Evolutionary conservation across 2,888 invertebrate species (phyloP).

Genomic region (Apotomis turbidana): DNA sequence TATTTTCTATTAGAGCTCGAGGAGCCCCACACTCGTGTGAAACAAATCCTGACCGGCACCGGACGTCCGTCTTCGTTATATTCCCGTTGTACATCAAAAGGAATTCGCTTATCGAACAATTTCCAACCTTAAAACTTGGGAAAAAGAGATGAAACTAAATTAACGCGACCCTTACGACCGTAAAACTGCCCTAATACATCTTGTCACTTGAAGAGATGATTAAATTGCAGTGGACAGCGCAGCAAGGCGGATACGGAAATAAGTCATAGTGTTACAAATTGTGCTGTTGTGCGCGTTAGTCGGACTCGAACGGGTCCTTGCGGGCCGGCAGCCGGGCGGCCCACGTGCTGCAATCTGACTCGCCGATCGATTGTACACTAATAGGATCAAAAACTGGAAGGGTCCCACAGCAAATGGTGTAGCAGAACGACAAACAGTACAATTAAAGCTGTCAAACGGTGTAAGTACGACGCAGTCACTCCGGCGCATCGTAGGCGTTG

Average conservation of each 20-base stretch:
- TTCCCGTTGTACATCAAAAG: conserved; percentile 82
- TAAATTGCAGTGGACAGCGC: conserved; percentile 70
- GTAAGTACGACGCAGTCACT: conserved; percentile 67
- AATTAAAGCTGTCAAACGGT: conserved; percentile 68
- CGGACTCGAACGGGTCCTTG: conserved; percentile 1
- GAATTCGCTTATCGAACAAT: conserved; percentile 60
- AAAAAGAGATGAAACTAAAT: conserved; percentile 52
- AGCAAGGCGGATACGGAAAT: conserved; percentile 70
- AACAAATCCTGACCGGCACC: conserved; percentile 84
- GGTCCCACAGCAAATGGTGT: conserved; percentile 47
- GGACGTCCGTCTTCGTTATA: conserved; percentile 84
- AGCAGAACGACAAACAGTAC: conserved; percentile 66
- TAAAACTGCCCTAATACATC: conserved; percentile 72
- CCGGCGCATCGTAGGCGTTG: conserved; percentile 69
- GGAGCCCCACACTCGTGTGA: conserved; percentile 73
- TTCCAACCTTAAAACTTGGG: conserved; percentile 65
- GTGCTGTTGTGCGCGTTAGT: conserved; percentile 47
- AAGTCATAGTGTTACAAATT: conserved; percentile 66
- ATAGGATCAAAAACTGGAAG: background rate
- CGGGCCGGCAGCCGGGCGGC: background rate
- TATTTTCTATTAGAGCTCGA: conserved; percentile 53
- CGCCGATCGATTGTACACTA: conserved; percentile 6
- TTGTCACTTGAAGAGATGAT: conserved; percentile 72
- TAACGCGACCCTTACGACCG: conserved; percentile 48
- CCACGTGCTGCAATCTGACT: conserved; percentile 1